Evolutionary conservation across 2,113 vertebrate genomes (phyloP).

Genomic region (Pygoscelis adeliae): DNA sequence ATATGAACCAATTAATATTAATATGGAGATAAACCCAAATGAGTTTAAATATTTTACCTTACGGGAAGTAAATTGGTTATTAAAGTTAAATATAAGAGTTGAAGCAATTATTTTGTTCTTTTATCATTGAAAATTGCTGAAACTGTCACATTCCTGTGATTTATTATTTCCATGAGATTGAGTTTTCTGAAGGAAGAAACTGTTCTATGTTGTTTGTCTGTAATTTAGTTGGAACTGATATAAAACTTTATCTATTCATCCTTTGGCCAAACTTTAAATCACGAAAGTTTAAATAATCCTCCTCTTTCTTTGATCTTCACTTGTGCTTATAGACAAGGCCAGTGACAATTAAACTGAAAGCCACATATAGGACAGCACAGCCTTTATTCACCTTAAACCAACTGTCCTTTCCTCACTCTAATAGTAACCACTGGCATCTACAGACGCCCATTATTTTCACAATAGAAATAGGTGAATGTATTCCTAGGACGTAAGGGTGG

Average conservation of each 20-base stretch:
- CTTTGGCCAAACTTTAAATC: not conserved
- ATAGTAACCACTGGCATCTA: not conserved
- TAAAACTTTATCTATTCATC: not conserved
- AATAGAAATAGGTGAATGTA: not conserved
- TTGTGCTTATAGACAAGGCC: not conserved
- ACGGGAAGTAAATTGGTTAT: not conserved
- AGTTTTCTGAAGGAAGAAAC: not conserved
- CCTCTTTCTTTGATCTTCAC: not conserved
- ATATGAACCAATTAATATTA: not conserved
- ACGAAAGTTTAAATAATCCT: not conserved
- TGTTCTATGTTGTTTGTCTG: not conserved
- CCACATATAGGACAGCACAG: not conserved
- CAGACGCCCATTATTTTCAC: not conserved
- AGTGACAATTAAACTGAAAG: not conserved
- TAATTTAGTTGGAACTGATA: not conserved
- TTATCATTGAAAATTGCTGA: not conserved
- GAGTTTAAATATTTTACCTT: not conserved
- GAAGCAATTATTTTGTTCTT: not conserved
- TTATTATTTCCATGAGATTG: not conserved
- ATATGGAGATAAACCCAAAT: not conserved
- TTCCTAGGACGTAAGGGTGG: not conserved
- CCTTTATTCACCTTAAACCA: not conserved
- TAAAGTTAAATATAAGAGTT: not conserved
- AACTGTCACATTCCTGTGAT: not conserved
- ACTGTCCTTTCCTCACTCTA: not conserved